A percentile compares a stretch with the other conserved stretches of the same genome.
Conservation (phyloP, 2,888 invertebrate species). For the Norana najaformis region DNA sequence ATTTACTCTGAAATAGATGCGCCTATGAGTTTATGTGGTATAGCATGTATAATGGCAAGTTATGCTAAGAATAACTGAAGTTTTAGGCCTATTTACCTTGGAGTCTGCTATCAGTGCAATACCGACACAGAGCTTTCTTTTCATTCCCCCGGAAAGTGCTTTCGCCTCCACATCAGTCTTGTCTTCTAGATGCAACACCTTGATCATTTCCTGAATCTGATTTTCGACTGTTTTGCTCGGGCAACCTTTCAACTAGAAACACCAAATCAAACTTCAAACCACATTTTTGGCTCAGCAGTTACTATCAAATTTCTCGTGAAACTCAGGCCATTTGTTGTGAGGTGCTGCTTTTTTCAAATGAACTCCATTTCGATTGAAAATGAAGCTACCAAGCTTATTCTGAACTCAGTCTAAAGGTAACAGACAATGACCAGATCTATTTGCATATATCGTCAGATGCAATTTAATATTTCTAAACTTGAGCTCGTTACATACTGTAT, state of each 20-base stretch:
- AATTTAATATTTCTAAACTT: background rate
- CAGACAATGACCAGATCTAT: no score
- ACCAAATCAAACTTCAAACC: background rate
- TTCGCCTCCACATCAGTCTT: conserved; percentile 48
- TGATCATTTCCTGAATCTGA: conserved; percentile 46
- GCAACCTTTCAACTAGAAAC: conserved; percentile 38
- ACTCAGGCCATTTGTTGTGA: background rate
- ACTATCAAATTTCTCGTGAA: background rate
- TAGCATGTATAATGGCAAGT: background rate
- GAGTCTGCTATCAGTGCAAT: conserved; percentile 60
- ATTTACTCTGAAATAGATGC: no score
- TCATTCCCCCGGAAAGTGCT: conserved; percentile 59
- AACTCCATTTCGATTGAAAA: background rate
- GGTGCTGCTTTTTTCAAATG: background rate
- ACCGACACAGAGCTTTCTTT: conserved; percentile 58
- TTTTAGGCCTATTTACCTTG: conserved; percentile 48
- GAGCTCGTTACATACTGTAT: background rate
- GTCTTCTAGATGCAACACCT: conserved; percentile 36
- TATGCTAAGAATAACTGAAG: background rate
- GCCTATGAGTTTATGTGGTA: background rate
- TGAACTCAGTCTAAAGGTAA: no score
- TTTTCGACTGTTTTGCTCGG: conserved; percentile 42
- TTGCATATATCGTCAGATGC: background rate
- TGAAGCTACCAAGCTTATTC: background rate
- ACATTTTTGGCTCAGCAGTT: background rate